A percentile compares a stretch with the other conserved stretches of the same genome.
phyloP scores from a whole-genome alignment of 2,888 invertebrate genomes.

The Philopedon plagiatum region DNA sequence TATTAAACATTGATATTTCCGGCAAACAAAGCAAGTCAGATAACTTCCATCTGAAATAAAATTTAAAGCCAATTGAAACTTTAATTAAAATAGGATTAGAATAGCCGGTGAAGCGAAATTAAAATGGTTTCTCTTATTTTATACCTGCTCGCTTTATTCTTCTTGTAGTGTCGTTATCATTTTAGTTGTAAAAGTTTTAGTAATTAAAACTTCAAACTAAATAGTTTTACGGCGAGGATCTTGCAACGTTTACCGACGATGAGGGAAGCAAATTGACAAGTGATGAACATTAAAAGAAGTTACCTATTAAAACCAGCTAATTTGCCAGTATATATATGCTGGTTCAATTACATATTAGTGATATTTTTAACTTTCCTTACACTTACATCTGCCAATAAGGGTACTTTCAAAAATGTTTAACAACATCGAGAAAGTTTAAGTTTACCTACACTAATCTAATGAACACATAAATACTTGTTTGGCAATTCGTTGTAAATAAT shows the following conservation, averaged over 20 bases:
- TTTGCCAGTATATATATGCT: neutral
- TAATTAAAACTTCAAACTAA: constrained; percentile 21
- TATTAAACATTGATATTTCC: constrained; percentile 3
- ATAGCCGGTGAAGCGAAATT: constrained; percentile 37
- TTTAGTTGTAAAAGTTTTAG: constrained; percentile 33
- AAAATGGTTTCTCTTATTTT: constrained; percentile 41
- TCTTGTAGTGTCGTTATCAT: constrained; percentile 26
- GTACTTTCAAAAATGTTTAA: neutral
- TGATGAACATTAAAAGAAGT: neutral
- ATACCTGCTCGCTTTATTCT: constrained; percentile 36
- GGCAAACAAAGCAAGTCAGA: constrained; percentile 4
- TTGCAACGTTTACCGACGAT: neutral
- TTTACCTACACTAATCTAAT: too few species aligned
- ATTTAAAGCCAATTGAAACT: constrained; percentile 42
- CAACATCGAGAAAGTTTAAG: too few species aligned
- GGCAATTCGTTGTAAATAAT: too few species aligned
- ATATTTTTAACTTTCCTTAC: neutral
- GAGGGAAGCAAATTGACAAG: neutral
- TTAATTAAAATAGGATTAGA: constrained; percentile 50
- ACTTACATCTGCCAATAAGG: neutral
- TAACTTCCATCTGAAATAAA: constrained; percentile 26
- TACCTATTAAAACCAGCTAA: neutral
- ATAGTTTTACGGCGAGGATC: neutral
- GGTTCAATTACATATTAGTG: neutral
- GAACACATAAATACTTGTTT: too few species aligned